phyloP scores from a whole-genome alignment of 2,113 vertebrate species.

The Eurypyga helias region DNA sequence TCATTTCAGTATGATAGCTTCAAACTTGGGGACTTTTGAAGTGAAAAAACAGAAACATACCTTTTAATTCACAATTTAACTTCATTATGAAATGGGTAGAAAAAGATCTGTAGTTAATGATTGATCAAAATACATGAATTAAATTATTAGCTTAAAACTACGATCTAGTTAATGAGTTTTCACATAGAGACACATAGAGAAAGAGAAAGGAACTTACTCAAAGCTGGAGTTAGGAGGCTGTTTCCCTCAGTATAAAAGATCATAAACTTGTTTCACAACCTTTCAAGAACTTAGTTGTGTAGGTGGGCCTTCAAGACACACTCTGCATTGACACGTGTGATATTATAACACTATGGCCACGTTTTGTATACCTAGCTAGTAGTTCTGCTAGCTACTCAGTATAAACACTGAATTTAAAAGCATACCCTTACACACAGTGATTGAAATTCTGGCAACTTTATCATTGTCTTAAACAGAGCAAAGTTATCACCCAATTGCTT shows the following conservation, averaged over 20 bases:
- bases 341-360: not conserved
- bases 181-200: not conserved
- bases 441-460: conserved; percentile 5
- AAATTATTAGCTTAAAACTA: not conserved
- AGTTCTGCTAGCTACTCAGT: not conserved
- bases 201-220: not conserved
- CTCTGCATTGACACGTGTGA: not conserved
- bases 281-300: not conserved
- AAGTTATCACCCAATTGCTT: not conserved
- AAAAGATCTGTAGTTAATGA: not conserved
- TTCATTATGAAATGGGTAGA: not conserved
- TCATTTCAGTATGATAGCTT: not conserved
- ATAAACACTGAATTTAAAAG: not conserved
- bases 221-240: not conserved
- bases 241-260: not conserved
- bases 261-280: not conserved
- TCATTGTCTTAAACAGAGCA: not conserved
- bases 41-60: not conserved
- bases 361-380: not conserved
- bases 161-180: not conserved
- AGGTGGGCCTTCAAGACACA: not conserved
- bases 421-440: not conserved
- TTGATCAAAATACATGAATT: not conserved
- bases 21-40: not conserved
- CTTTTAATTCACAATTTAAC: not conserved